Evolutionary conservation across 2,797 vertebrate genomes (phyloP).

Genomic region (Trachops cirrhosus): DNA sequence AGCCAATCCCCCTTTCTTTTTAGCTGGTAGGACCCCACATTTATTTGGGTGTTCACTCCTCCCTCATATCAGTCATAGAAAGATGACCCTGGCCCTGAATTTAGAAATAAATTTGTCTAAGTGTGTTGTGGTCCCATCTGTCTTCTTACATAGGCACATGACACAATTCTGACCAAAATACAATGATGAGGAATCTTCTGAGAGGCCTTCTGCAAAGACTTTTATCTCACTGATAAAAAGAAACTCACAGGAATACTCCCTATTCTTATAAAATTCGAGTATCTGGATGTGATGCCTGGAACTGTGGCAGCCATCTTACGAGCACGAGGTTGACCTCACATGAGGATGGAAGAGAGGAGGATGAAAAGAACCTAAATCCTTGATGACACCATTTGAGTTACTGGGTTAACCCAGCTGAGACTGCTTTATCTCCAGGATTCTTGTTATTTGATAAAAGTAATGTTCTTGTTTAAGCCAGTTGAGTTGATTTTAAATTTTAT

Average conservation of each 20-base stretch:
- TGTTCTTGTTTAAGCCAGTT: not conserved
- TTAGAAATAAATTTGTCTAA: not conserved
- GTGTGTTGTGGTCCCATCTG: not conserved
- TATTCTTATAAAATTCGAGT: not conserved
- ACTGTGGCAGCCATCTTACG: not conserved
- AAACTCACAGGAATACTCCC: not conserved
- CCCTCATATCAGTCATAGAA: not conserved
- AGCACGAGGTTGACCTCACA: not conserved
- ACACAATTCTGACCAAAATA: not conserved
- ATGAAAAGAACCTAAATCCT: not conserved
- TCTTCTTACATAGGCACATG: not conserved
- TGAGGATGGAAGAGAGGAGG: not conserved
- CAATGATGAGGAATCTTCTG: not conserved
- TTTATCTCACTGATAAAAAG: not conserved
- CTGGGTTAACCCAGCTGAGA: not conserved
- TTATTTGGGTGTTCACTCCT: not conserved
- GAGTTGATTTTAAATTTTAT: slow-evolving; percentile 21
- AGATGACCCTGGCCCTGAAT: not conserved
- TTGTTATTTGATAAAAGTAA: not conserved
- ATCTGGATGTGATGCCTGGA: not conserved
- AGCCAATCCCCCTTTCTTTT: not conserved
- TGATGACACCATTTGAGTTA: not conserved
- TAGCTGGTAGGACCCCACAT: not conserved
- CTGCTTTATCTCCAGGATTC: not conserved
- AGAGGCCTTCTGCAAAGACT: not conserved